Percentiles rank a stretch among this genome's conserved stretches.
These are phyloP conservation scores for Saxicola maurus DNA, from an alignment of 2,797 vertebrate species.

Conservation along the genomic window DNA sequence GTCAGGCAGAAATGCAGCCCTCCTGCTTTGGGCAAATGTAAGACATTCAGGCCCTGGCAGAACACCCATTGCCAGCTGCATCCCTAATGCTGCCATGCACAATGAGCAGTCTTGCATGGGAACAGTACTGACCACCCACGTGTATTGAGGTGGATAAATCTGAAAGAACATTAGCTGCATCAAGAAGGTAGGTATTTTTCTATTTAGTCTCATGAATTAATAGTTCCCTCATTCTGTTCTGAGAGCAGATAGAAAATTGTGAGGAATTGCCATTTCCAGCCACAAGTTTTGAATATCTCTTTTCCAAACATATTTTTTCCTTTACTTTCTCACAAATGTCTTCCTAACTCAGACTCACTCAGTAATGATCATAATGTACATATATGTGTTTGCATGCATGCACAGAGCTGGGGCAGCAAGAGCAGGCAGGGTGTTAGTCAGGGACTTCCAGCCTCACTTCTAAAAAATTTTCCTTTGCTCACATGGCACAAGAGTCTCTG, in stretches of 20 bases:
- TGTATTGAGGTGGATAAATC: not conserved
- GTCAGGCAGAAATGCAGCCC: not conserved
- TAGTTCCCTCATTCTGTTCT: not conserved
- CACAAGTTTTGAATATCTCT: not conserved
- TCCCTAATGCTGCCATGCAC: not conserved
- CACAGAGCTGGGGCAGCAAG: not conserved
- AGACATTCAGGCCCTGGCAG: not conserved
- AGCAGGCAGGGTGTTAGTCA: not conserved
- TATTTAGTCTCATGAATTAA: not conserved
- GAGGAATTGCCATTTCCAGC: not conserved
- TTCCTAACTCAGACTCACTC: not conserved
- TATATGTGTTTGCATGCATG: fast-evolving
- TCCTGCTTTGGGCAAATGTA: not conserved
- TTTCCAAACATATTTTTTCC: not conserved
- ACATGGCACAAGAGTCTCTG: not conserved
- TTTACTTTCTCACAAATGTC: not conserved
- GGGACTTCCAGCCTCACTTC: not conserved
- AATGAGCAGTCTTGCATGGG: not conserved
- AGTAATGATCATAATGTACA: no score
- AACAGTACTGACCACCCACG: not conserved
- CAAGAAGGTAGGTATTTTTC: not conserved
- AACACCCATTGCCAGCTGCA: not conserved
- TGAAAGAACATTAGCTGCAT: not conserved
- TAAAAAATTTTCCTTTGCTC: not conserved
- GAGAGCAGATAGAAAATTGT: not conserved